A percentile compares a stretch with the other conserved stretches of the same genome.
phyloP scores from a whole-genome alignment of 2,888 invertebrate species.

The Apocheima hispidaria region DNA sequence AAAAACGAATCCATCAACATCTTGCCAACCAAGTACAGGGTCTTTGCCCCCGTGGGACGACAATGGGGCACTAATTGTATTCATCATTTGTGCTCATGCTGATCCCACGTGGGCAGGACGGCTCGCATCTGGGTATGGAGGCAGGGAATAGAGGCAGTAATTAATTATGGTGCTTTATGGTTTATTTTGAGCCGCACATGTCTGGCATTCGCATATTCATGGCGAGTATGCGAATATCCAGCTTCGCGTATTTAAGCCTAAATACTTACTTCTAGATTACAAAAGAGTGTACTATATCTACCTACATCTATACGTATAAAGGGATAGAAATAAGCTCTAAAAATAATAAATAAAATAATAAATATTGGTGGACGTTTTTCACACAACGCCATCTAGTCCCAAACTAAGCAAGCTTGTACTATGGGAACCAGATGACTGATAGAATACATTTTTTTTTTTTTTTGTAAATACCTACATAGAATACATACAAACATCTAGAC shows the following conservation, averaged over 20 bases:
- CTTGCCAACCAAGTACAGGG: constrained; percentile 44
- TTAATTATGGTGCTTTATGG: constrained; percentile 47
- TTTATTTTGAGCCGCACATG: constrained; percentile 32
- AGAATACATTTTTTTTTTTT: no score
- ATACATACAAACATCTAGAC: no score
- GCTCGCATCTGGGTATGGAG: constrained; percentile 6
- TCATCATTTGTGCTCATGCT: constrained; percentile 42
- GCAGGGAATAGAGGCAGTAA: constrained; percentile 45
- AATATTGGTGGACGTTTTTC: no score
- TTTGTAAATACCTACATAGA: no score
- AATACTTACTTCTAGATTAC: no score
- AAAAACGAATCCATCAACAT: not conserved
- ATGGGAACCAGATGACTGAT: no score
- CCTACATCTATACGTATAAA: no score
- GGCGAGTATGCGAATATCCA: constrained; percentile 10
- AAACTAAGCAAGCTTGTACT: no score
- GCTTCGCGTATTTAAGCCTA: not conserved
- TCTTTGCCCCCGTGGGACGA: constrained; percentile 73
- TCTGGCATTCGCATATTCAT: constrained; percentile 18
- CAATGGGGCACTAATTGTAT: constrained; percentile 64
- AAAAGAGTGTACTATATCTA: not conserved
- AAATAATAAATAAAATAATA: no score
- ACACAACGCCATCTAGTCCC: no score
- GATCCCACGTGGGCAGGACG: constrained; percentile 50
- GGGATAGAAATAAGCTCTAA: no score